Conservation (phyloP, 1,140 invertebrate genomes). For the Chironomus tepperi region DNA sequence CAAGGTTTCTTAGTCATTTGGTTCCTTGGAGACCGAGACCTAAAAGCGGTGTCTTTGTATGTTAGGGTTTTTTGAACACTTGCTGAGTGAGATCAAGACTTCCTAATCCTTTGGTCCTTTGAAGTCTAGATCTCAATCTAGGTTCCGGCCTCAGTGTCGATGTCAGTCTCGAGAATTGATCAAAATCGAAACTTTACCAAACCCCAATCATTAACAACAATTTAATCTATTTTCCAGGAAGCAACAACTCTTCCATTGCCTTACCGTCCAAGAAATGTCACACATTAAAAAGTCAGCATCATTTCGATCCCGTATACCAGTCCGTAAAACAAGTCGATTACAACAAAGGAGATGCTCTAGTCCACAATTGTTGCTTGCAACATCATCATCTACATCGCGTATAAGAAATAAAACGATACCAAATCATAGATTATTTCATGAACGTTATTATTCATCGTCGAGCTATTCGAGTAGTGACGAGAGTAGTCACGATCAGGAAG, state of each 20-base stretch:
- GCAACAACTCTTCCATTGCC: slow-evolving; percentile 1
- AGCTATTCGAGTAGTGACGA: slow-evolving; percentile 27
- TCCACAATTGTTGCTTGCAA: neutral
- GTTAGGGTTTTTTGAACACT: no score
- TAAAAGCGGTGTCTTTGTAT: no score
- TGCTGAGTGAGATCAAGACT: no score
- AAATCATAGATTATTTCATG: neutral
- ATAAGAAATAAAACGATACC: neutral
- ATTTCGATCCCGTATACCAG: slow-evolving; percentile 27
- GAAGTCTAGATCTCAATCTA: no score
- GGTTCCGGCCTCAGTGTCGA: no score
- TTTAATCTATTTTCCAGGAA: neutral
- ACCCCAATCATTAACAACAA: no score
- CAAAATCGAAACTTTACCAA: no score
- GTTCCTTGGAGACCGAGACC: no score
- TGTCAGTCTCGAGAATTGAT: no score
- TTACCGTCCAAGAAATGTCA: slow-evolving; percentile 24
- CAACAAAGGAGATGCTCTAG: slow-evolving; percentile 25
- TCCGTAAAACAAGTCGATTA: slow-evolving; percentile 13
- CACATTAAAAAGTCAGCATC: slow-evolving; percentile 27
- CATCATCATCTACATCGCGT: neutral
- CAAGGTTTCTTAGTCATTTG: no score
- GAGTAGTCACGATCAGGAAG: slow-evolving; percentile 25
- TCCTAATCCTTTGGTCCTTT: no score
- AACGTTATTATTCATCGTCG: slow-evolving; percentile 21